Percentiles rank a stretch among this genome's conserved stretches.
phyloP scores from a whole-genome alignment of 1,140 invertebrate genomes.

The Lepidurus couesii region DNA sequence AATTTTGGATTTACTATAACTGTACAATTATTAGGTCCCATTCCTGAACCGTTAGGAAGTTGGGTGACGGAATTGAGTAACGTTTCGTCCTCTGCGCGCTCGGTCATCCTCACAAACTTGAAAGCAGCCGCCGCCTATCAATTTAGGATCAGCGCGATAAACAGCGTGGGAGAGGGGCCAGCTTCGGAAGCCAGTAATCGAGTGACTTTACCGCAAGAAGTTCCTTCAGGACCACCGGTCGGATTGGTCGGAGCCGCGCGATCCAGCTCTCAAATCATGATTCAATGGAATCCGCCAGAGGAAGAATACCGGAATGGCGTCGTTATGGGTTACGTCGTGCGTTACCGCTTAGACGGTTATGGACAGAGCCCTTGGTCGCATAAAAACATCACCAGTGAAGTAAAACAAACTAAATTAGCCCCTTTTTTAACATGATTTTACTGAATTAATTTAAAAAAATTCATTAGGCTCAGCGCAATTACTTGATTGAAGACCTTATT shows the following conservation, averaged over 20 bases:
- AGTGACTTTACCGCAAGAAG: slow-evolving; percentile 84
- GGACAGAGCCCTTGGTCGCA: slow-evolving; percentile 77
- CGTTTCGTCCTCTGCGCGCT: slow-evolving; percentile 69
- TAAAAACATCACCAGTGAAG: slow-evolving; percentile 84
- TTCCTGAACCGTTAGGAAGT: slow-evolving; percentile 69
- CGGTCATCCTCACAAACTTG: slow-evolving; percentile 73
- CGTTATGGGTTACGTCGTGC: slow-evolving; percentile 85
- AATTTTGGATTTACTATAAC: neutral
- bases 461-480: slow-evolving; percentile 72
- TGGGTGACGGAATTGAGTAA: slow-evolving; percentile 86
- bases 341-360: slow-evolving; percentile 86
- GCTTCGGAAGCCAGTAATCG: slow-evolving; percentile 79
- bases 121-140: slow-evolving; percentile 93
- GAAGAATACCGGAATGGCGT: slow-evolving; percentile 91
- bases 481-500: slow-evolving; percentile 85
- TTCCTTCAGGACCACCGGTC: slow-evolving; percentile 79
- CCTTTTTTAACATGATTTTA: slow-evolving; percentile 33
- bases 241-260: slow-evolving; percentile 86
- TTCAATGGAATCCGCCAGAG: slow-evolving; percentile 91
- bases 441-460: neutral
- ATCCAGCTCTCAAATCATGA: slow-evolving; percentile 90
- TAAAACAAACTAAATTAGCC: slow-evolving; percentile 36
- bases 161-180: slow-evolving; percentile 79
- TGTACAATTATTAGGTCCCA: slow-evolving; percentile 55
- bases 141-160: slow-evolving; percentile 90